These are phyloP conservation scores for Sphaeramia orbicularis DNA, from an alignment of 2,797 vertebrate species.

Conservation along the genomic window DNA sequence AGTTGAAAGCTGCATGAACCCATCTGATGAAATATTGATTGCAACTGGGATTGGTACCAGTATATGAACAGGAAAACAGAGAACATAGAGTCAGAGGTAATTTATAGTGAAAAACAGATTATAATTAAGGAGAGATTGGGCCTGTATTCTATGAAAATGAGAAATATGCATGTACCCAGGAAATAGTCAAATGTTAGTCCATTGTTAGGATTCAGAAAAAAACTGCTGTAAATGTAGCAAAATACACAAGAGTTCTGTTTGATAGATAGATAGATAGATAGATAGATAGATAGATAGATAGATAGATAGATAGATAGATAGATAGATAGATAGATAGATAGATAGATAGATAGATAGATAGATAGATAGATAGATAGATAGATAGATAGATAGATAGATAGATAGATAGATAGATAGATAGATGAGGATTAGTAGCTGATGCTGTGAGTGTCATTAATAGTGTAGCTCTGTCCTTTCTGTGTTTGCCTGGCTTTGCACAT, in stretches of 20 bases:
- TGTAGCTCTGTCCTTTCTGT: conserved; percentile 83
- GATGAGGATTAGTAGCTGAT: conserved; percentile 66
- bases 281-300: conserved; percentile 48
- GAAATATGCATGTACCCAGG: background rate
- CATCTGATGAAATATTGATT: conserved; percentile 74
- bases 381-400: conserved; percentile 67
- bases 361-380: conserved; percentile 65
- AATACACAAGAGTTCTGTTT: conserved; percentile 1
- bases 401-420: conserved; percentile 67
- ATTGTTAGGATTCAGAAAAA: no score
- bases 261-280: conserved; percentile 52
- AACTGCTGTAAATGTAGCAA: no score
- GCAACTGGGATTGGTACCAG: conserved; percentile 42
- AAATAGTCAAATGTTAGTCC: background rate
- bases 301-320: conserved; percentile 52
- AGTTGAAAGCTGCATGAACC: conserved; percentile 46
- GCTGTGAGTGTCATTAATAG: conserved; percentile 80
- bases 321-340: conserved; percentile 1
- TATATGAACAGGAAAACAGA: conserved; percentile 23
- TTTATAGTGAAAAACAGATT: conserved; percentile 17
- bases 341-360: conserved; percentile 29
- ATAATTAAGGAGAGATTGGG: background rate
- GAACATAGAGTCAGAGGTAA: conserved; percentile 14
- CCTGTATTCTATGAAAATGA: background rate
- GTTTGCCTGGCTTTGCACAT: conserved; percentile 88